Base-by-base conservation (phyloP, 1,140 invertebrate genomes). In the Elymnias hypermnestra region DNA sequence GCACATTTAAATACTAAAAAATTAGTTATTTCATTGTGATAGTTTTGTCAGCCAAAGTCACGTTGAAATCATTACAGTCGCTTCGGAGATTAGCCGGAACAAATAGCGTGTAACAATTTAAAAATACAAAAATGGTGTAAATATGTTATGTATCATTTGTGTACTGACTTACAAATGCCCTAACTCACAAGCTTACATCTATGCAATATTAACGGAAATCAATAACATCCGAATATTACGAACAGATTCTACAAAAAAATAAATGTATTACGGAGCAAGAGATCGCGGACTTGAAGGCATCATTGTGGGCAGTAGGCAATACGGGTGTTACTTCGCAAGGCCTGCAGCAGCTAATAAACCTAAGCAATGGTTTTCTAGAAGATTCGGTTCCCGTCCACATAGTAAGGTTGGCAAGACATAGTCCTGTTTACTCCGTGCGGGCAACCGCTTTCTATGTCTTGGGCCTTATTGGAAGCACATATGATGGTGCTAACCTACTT, bases 361-460 rank as follows among this genome's bases (percentile, higher is more conserved):
- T 82, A 14, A 72, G 64, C 14, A 68, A 64, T 37, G 71, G 67
- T n/a, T 71, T 65, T 31, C 37, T 73, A 1, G 76, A 81, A 31
- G 81, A 82, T n/a, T 73, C 72, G 0, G 88, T 90, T 21, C 94
- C 95, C 7, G 87, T 95, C 5, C 88, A 91, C 18, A 91, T 93
- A 49, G 86, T 97, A 14, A 88, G 89, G 13, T 83, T 98, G 36
- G 95, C 93, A 0, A 91, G 93, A 62, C 89, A 90, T 33, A 93
- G 92, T 78, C 89, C 91, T 5, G 92, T 97, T 19, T 96, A 97
- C 72, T 94, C 95, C 0, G 88, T 98, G 12, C 89, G 95, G 44
- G 96, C 94, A 0, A 97, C 95, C 1, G 94, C 95, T 1, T 95
- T 96, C 81, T 97, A 96, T 76, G 90, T 92, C 3, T 86, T 98